Evolutionary conservation across 2,888 invertebrate genomes (phyloP).

Genomic region (Frankliniella fusca): DNA sequence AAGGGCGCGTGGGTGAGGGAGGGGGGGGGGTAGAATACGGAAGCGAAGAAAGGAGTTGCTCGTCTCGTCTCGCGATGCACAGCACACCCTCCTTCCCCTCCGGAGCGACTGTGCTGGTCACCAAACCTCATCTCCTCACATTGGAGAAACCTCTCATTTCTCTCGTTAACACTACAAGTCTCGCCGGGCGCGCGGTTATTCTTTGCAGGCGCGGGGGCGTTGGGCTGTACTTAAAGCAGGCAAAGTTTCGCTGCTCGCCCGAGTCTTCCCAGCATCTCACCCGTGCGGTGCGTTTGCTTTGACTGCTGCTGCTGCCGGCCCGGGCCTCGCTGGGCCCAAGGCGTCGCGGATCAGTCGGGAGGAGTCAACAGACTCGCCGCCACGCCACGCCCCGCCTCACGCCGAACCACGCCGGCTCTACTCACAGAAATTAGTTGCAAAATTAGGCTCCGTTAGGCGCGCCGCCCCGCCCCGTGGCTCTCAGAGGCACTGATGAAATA

Average conservation of each 20-base stretch:
- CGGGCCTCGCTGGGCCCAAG: background rate
- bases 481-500: constrained; percentile 10
- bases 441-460: background rate
- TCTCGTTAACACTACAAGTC: background rate
- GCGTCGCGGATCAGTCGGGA: background rate
- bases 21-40: background rate
- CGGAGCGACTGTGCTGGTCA: no score
- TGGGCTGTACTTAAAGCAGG: no score
- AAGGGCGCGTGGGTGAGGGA: background rate
- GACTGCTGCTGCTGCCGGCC: no score
- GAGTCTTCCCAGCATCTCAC: background rate
- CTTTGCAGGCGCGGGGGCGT: background rate
- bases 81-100: no score
- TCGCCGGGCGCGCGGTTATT: background rate
- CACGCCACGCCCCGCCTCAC: background rate
- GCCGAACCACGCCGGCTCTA: background rate
- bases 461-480: background rate
- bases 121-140: no score
- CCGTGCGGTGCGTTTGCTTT: no score
- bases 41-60: no score
- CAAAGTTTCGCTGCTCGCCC: background rate
- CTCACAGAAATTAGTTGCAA: background rate
- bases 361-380: background rate
- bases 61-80: no score
- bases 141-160: no score